A percentile compares a stretch with the other conserved stretches of the same genome.
Conservation (phyloP, 2,888 invertebrate genomes). For the Minunthozetes semirufus region DNA sequence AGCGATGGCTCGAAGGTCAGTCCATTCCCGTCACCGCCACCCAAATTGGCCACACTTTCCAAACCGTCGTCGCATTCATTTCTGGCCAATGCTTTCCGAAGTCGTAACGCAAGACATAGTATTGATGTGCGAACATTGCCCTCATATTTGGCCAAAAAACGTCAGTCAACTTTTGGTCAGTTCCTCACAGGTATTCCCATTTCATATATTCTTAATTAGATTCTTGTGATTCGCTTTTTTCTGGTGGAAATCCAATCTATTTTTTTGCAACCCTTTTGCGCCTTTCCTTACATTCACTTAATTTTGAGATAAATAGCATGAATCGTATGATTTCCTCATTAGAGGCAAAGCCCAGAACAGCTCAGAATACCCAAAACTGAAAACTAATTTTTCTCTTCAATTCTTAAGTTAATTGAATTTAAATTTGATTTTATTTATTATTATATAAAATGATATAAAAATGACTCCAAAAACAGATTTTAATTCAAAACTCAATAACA, state of each 20-base stretch:
- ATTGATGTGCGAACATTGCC: conserved; percentile 37
- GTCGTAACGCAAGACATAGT: conserved; percentile 33
- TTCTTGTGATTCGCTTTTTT: background rate
- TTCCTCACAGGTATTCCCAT: conserved; percentile 29
- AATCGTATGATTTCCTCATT: background rate
- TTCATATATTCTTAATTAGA: background rate
- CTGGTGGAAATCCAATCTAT: background rate
- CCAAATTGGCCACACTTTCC: conserved; percentile 32
- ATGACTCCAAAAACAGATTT: background rate
- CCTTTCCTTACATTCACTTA: background rate
- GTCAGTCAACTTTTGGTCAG: conserved; percentile 36
- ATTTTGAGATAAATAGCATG: background rate
- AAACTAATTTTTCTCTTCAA: background rate
- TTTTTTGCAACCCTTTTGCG: background rate
- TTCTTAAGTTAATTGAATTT: background rate
- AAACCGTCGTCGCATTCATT: conserved; percentile 32
- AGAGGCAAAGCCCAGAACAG: background rate
- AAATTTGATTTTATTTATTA: background rate
- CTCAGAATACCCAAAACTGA: background rate
- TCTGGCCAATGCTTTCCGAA: conserved; percentile 16
- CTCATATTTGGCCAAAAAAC: conserved; percentile 37
- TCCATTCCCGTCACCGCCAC: conserved; percentile 34
- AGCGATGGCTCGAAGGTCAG: conserved; percentile 9
- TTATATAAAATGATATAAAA: too few species aligned
- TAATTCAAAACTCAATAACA: background rate